These are phyloP conservation scores for Eidolon dupreanum DNA, from an alignment of 2,797 vertebrate genomes.

Conservation along the genomic window DNA sequence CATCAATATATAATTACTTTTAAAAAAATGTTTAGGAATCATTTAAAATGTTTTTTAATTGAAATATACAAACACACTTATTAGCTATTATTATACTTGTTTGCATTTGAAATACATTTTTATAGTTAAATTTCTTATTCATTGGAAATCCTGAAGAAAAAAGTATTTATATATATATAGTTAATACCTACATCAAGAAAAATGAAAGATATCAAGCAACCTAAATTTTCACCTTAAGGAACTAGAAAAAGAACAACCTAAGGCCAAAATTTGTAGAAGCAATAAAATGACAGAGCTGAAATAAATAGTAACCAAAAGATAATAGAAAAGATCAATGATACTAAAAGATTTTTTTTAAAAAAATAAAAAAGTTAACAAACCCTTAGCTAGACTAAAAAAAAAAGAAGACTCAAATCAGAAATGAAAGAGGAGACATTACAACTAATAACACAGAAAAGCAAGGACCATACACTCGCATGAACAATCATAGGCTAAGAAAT, in stretches of 20 bases:
- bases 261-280: not conserved
- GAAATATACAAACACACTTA: no score
- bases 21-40: not conserved
- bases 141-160: no score
- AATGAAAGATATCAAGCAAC: not conserved
- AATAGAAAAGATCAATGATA: not conserved
- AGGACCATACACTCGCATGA: not conserved
- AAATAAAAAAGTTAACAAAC: not conserved
- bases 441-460: not conserved
- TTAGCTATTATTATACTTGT: no score
- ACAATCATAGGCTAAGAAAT: not conserved
- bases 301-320: not conserved
- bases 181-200: not conserved
- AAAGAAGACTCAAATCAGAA: not conserved
- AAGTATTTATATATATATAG: no score
- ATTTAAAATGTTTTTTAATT: not conserved
- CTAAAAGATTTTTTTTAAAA: not conserved
- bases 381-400: not conserved
- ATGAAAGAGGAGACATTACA: not conserved
- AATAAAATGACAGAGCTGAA: not conserved
- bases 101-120: no score
- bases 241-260: not conserved
- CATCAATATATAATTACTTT: not conserved
- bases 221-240: not conserved
- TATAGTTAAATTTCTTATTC: no score